Conservation (phyloP, 2,888 invertebrate species). For the Chaetogeoica ovagalla region DNA sequence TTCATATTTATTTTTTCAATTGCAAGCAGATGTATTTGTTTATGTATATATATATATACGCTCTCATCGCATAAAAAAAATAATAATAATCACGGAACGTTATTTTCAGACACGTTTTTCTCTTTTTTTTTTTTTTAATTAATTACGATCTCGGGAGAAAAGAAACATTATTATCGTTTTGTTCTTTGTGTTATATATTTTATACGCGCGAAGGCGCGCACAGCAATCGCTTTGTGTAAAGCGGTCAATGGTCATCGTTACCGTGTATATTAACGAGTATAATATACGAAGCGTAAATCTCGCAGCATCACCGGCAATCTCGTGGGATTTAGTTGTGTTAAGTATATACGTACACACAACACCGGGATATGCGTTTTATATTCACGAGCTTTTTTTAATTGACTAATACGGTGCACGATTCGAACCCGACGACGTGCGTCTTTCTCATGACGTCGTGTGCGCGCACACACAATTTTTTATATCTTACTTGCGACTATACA, state of each 20-base stretch:
- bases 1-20: too few species aligned
- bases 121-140: background rate
- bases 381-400: slow-evolving; percentile 47
- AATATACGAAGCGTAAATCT: slow-evolving; percentile 26
- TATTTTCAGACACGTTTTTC: too few species aligned
- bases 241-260: background rate
- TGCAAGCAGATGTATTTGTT: too few species aligned
- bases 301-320: background rate
- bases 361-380: background rate
- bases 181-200: background rate
- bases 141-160: slow-evolving; percentile 26
- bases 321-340: slow-evolving; percentile 32
- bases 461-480: too few species aligned
- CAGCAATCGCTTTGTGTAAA: slow-evolving; percentile 8
- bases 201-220: background rate
- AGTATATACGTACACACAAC: background rate
- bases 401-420: slow-evolving; percentile 37
- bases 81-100: too few species aligned
- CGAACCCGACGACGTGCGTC: background rate
- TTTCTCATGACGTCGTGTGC: too few species aligned
- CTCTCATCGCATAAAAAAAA: too few species aligned
- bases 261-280: slow-evolving; percentile 18
- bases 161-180: background rate
- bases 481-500: too few species aligned
- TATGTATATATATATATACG: too few species aligned